Base-by-base conservation (phyloP, 1,140 invertebrate genomes). In the Calephelis virginiensis region DNA sequence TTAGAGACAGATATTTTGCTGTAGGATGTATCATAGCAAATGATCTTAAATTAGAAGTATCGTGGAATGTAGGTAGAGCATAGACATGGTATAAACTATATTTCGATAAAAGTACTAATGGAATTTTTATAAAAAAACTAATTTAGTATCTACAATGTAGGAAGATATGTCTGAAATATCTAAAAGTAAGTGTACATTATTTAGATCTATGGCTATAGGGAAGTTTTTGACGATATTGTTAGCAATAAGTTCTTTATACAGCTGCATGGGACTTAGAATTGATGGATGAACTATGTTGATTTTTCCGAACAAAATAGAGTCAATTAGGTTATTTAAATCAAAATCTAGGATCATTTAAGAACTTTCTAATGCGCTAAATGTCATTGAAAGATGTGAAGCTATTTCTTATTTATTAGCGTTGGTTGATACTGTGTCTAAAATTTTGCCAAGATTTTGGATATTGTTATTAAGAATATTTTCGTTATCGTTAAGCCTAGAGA, bases 101-200 rank as follows among this genome's bases (percentile, higher is more conserved):
- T 13, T 49, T n/a, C 8, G 48, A n/a, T 13, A 49, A n/a, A 49
- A 13, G n/a, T 8, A n/a, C 48, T 49, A 49, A 8, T n/a, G 48
- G 48, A n/a, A 49, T 49, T 49, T n/a, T 49, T n/a, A 49, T 49
- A 49, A 49, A 11, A 49, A 49, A n/a, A 49, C 6, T 49, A 49
- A 8, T 49, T 49, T 49, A n/a, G 12, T 13, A n/a, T 49, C 48
- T 5, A 49, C 48, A 49, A 49, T n/a, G n/a, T n/a, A 49, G 8
- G 48, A 49, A 14, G 46, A 48, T 48, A 48, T 48, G 11, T 48
- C 46, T n/a, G 46, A 48, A 5, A 48, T 48, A 48, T 48, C 46
- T 48, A 48, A 48, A 48, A 48, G 46, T n/a, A n/a, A n/a, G n/a
- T n/a, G n/a, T n/a, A n/a, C n/a, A n/a, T n/a, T n/a, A n/a, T n/a